Conservation (phyloP, 2,888 invertebrate species). For the Lasioglossum figueresi region DNA sequence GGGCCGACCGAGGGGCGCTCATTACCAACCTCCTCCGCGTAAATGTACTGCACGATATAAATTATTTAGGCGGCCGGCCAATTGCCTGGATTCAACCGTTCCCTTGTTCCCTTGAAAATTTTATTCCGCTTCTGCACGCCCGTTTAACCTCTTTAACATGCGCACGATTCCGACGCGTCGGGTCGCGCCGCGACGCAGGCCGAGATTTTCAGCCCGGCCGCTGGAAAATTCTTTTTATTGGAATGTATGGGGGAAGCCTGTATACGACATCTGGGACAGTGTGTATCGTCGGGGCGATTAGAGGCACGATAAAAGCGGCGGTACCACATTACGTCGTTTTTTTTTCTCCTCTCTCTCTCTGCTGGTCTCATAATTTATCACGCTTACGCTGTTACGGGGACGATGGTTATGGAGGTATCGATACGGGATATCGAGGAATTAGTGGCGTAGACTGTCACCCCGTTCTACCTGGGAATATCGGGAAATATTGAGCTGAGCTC, state of each 20-base stretch:
- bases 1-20: constrained; percentile 59
- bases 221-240: constrained; percentile 9
- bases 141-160: constrained; percentile 8
- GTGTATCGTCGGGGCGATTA: neutral
- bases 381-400: neutral
- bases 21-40: constrained; percentile 58
- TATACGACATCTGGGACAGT: neutral
- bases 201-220: constrained; percentile 32
- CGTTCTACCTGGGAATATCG: neutral
- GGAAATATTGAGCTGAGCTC: neutral
- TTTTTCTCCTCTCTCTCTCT: neutral
- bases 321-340: neutral
- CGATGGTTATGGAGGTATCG: neutral
- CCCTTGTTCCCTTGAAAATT: constrained; percentile 22
- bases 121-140: neutral
- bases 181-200: neutral
- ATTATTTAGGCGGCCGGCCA: constrained; percentile 61
- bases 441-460: neutral
- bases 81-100: constrained; percentile 47
- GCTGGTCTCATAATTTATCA: constrained; percentile 2
- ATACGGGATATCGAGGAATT: neutral
- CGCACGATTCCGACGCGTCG: neutral
- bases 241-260: constrained; percentile 9
- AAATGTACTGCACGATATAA: constrained; percentile 57
- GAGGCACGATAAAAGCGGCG: neutral